Evolutionary conservation across 2,113 vertebrate genomes (phyloP).

Genomic region (Terrapene triunguis): DNA sequence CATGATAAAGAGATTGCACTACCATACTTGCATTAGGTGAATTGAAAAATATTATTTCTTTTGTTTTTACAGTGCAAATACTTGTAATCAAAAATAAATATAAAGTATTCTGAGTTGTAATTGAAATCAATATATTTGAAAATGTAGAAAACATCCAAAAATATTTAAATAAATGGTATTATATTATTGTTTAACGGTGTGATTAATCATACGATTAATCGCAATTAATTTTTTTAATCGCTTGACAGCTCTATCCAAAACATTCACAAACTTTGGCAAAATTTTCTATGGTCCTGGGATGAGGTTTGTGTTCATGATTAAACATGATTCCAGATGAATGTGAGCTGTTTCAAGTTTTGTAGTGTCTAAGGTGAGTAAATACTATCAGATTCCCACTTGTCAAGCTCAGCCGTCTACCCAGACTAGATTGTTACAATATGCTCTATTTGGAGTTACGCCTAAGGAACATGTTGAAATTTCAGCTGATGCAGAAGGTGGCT

Average conservation of each 20-base stretch:
- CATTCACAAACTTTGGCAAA: not conserved
- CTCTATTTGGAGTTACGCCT: not conserved
- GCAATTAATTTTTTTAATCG: no score
- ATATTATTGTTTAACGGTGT: no score
- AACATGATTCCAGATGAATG: not conserved
- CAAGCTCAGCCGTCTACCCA: not conserved
- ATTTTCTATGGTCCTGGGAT: not conserved
- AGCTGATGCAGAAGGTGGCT: fast-evolving
- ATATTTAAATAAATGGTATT: no score
- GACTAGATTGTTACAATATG: not conserved
- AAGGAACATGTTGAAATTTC: fast-evolving
- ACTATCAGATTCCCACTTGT: not conserved
- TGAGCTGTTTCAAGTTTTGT: not conserved
- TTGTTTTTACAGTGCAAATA: no score
- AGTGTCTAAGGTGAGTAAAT: not conserved
- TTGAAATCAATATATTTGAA: no score
- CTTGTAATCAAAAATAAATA: no score
- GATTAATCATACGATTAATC: no score
- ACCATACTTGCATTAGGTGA: no score
- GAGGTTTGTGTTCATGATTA: not conserved
- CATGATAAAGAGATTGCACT: no score
- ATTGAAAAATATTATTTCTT: no score
- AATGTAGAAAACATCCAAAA: no score
- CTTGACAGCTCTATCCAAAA: not conserved
- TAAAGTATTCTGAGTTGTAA: no score